Conservation (phyloP, 2,888 invertebrate species). For the Lochmaea crataegi region DNA sequence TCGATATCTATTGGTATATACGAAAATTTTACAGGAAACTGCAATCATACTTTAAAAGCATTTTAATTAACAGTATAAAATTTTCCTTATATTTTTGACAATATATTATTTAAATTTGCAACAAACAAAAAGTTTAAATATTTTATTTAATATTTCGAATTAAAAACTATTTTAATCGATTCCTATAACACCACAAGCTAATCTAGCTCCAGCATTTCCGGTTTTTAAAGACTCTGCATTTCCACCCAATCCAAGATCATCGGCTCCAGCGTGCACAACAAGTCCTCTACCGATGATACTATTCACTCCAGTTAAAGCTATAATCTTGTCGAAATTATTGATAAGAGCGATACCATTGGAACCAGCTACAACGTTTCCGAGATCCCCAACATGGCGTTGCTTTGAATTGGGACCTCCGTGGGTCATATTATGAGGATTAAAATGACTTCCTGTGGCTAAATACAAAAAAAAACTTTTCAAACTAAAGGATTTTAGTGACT, state of each 20-base stretch:
- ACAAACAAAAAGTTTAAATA: too few relatives aligned
- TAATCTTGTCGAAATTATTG: conserved; percentile 72
- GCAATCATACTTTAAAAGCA: too few relatives aligned
- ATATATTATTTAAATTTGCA: too few relatives aligned
- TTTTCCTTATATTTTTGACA: too few relatives aligned
- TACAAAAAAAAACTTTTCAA: not conserved
- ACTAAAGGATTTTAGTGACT: too few relatives aligned
- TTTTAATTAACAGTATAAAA: too few relatives aligned
- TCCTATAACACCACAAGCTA: conserved; percentile 86
- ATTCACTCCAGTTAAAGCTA: conserved; percentile 73
- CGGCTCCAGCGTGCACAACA: conserved; percentile 79
- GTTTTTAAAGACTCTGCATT: conserved; percentile 79
- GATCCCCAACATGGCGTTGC: conserved; percentile 84
- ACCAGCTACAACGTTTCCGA: conserved; percentile 83
- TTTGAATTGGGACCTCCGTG: conserved; percentile 80
- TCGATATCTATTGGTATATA: too few relatives aligned
- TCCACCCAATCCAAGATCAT: conserved; percentile 80
- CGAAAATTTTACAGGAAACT: too few relatives aligned
- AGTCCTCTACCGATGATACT: conserved; percentile 80
- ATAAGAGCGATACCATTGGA: conserved; percentile 68
- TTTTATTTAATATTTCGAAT: too few relatives aligned
- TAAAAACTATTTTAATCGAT: conserved; percentile 56
- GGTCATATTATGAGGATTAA: conserved; percentile 79
- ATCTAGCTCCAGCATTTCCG: conserved; percentile 84
- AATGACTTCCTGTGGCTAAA: conserved; percentile 73